Percentiles rank a stretch among this genome's conserved stretches.
Conservation (phyloP, 2,113 vertebrate species). For the Platichthys stellatus region DNA sequence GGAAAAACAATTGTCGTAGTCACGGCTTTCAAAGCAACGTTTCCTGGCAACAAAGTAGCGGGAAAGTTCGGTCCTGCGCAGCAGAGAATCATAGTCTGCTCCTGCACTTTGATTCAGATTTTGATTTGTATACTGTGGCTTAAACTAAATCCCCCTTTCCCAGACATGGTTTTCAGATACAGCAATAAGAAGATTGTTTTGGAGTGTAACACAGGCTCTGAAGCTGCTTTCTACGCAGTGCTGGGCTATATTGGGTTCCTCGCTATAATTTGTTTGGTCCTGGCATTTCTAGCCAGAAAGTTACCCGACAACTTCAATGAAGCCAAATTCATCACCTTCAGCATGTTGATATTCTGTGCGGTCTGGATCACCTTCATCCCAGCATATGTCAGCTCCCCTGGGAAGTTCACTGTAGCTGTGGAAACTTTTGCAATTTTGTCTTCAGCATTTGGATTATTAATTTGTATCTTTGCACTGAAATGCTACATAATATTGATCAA, state of each 20-base stretch:
- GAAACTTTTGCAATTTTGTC: slow-evolving; percentile 84
- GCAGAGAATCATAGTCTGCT: slow-evolving; percentile 77
- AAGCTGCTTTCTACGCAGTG: slow-evolving; percentile 75
- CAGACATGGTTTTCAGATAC: slow-evolving; percentile 67
- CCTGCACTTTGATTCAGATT: slow-evolving; percentile 78
- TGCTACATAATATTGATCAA: slow-evolving; percentile 81
- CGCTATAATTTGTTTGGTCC: slow-evolving; percentile 66
- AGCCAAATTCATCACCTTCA: slow-evolving; percentile 83
- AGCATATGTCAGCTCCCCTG: slow-evolving; percentile 82
- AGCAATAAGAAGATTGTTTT: slow-evolving; percentile 76
- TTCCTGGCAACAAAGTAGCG: slow-evolving; percentile 57
- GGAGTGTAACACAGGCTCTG: slow-evolving; percentile 80
- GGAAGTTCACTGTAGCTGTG: slow-evolving; percentile 81
- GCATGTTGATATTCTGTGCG: slow-evolving; percentile 83
- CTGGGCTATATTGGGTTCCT: slow-evolving; percentile 80
- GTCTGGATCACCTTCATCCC: slow-evolving; percentile 84
- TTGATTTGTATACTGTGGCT: slow-evolving; percentile 79
- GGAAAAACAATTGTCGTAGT: slow-evolving; percentile 78
- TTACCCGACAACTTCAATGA: slow-evolving; percentile 83
- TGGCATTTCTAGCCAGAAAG: slow-evolving; percentile 80
- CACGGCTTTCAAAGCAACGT: slow-evolving; percentile 73
- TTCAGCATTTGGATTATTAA: slow-evolving; percentile 75
- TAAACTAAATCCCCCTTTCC: slow-evolving; percentile 74
- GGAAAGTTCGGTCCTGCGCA: slow-evolving; percentile 66
- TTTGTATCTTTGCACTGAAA: slow-evolving; percentile 80